phyloP scores from a whole-genome alignment of 2,113 vertebrate species.

The Aepyceros melampus region DNA sequence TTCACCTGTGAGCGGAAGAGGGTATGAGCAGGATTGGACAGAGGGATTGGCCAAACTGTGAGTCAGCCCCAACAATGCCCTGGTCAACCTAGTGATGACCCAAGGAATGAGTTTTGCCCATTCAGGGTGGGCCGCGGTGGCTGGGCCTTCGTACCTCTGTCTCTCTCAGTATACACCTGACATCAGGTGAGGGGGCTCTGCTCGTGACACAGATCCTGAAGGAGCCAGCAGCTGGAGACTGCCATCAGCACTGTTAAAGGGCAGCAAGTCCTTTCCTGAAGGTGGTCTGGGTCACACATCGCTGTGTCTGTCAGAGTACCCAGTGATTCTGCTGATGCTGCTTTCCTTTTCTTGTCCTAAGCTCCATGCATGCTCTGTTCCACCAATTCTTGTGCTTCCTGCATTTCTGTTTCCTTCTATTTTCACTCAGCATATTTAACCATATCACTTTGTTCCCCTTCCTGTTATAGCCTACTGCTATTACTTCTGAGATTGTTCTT shows the following conservation, averaged over 20 bases:
- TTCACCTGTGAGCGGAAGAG: neutral
- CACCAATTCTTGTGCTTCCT: neutral
- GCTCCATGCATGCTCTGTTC: neutral
- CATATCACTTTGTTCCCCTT: neutral
- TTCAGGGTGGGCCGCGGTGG: neutral
- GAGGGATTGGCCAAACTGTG: neutral
- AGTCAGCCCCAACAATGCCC: neutral
- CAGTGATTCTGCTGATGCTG: neutral
- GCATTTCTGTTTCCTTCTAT: neutral
- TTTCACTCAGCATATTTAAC: neutral
- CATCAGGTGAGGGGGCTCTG: fast-evolving
- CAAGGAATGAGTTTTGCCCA: neutral
- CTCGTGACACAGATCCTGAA: neutral
- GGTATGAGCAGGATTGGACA: neutral
- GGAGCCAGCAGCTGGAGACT: neutral
- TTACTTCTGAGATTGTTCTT: neutral
- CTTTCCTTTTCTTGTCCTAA: neutral
- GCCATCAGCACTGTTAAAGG: neutral
- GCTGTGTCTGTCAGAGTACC: neutral
- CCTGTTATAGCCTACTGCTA: neutral
- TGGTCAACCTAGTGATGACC: neutral
- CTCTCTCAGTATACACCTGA: fast-evolving
- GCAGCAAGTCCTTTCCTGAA: neutral
- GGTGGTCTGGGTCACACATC: too few relatives aligned
- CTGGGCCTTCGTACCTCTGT: neutral